Percentiles rank a stretch among this genome's conserved stretches.
Conservation (phyloP, 1,140 invertebrate species). For the Pogonomyrmex californicus region DNA sequence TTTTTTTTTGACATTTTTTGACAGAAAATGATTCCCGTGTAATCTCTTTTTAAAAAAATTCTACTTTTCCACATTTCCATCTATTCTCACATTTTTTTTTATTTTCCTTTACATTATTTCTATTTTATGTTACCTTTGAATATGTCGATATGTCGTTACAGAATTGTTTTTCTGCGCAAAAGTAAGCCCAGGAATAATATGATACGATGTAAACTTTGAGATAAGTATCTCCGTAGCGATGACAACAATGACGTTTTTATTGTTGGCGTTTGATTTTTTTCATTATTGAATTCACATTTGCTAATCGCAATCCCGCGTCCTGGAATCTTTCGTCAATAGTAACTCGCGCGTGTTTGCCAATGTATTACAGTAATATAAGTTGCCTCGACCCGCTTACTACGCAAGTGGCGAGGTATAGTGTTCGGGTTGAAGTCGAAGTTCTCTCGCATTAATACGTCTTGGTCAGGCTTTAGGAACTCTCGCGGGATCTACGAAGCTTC, state of each 20-base stretch:
- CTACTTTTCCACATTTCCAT: not conserved
- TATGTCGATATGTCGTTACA: not conserved
- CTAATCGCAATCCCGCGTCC: not conserved
- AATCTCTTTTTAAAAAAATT: not conserved
- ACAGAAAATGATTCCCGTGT: not conserved
- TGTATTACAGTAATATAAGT: conserved; percentile 57
- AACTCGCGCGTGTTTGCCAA: conserved; percentile 36
- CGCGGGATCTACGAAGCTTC: conserved; percentile 62
- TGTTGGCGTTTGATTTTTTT: no score
- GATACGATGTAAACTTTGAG: conserved; percentile 2
- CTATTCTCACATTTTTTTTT: conserved; percentile 2
- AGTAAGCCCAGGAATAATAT: not conserved
- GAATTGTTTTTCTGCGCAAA: not conserved
- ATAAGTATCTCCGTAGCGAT: not conserved
- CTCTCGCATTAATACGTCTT: conserved; percentile 62
- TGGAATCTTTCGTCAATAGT: conserved; percentile 1
- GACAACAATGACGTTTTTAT: no score
- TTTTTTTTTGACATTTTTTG: conserved; percentile 6
- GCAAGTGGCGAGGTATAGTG: conserved; percentile 42
- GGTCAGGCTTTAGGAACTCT: conserved; percentile 62
- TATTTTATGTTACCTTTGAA: conserved; percentile 37
- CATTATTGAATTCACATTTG: not conserved
- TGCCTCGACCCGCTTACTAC: conserved; percentile 37
- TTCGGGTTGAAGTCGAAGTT: conserved; percentile 57
- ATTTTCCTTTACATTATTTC: conserved; percentile 15